Base-by-base conservation (phyloP, 2,113 vertebrate species). In the Anas platyrhynchos region DNA sequence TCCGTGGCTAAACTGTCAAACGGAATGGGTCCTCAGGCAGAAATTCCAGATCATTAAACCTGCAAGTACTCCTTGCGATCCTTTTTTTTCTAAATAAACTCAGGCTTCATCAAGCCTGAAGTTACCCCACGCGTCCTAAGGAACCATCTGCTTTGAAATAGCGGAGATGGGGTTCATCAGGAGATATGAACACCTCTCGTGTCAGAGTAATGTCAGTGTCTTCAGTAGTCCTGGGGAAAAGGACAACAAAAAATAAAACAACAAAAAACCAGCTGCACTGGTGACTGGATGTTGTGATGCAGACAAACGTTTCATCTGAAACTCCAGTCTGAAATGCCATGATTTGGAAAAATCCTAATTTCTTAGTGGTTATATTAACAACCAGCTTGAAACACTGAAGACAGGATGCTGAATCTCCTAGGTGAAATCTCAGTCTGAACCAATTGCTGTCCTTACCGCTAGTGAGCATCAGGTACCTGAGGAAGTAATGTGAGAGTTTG, bases 11-110 rank as follows among this genome's bases (percentile, higher is more conserved):
- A 48, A 69, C 48, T 65, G 55, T 91, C 62, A 91, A 91, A 76
- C 74, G 81, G 68, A 94, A 88, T 67, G 88, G 92, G 94, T 86
- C 92, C 67, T 88, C 59, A 83, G 95, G 87, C 82, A 94, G 82
- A 91, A 93, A 95, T 93, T 94, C 88, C 80, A 94, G 82, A 74
- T 87, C 75, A 48, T 83, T 93, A 80, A 86, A 76, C 74, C 12
- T 15, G 75, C 32, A 69, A 76, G 72, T 61, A 5, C 83, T 88
- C 83, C 87, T 86, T 83, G 79, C 59, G 73, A 76, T 92, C 66
- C n/a, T 58, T 92, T 92, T 46, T 48, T 92, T 90, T 74, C 83
- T 90, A 92, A 89, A 93, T 79, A 55, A 81, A 55, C 29, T 93
- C 87, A 83, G 83, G 36, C 54, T 95, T 89, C 78, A 21, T 87